Conservation (phyloP, 2,888 invertebrate genomes). For the Leptothorax acervorum region DNA sequence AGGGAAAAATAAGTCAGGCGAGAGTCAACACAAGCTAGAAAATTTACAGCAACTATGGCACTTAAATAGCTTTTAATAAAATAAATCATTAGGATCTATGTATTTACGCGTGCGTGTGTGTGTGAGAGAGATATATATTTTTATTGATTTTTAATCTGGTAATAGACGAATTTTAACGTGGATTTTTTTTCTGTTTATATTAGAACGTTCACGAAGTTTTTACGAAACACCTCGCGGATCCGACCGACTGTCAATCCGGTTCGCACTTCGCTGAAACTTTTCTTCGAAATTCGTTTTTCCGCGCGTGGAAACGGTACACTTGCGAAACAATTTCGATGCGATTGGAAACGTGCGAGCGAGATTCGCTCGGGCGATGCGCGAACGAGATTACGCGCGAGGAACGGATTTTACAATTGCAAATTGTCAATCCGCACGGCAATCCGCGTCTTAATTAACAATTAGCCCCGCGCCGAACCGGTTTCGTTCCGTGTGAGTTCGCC, state of each 20-base stretch:
- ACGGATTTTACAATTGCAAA: conserved; percentile 78
- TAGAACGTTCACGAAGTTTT: background rate
- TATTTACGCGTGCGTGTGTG: background rate
- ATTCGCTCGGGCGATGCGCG: conserved; percentile 50
- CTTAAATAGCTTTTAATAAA: background rate
- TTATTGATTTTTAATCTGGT: conserved; percentile 21
- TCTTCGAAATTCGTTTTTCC: conserved; percentile 51
- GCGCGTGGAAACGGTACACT: conserved; percentile 37
- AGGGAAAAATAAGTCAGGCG: background rate
- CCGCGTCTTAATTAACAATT: conserved; percentile 75
- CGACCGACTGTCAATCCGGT: background rate
- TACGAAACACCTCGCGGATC: background rate
- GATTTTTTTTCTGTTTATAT: background rate
- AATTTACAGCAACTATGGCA: background rate
- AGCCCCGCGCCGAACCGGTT: conserved; percentile 38
- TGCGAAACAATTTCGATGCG: conserved; percentile 71
- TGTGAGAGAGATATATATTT: background rate
- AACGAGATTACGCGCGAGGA: conserved; percentile 67
- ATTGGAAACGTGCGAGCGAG: conserved; percentile 70
- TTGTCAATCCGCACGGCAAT: conserved; percentile 81
- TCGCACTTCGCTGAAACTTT: conserved; percentile 35
- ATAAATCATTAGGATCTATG: background rate
- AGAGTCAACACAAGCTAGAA: background rate
- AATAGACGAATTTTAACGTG: background rate
- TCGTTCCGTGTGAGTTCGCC: conserved; percentile 49